Conservation (phyloP, 2,797 vertebrate species). For the Thaleichthys pacificus region DNA sequence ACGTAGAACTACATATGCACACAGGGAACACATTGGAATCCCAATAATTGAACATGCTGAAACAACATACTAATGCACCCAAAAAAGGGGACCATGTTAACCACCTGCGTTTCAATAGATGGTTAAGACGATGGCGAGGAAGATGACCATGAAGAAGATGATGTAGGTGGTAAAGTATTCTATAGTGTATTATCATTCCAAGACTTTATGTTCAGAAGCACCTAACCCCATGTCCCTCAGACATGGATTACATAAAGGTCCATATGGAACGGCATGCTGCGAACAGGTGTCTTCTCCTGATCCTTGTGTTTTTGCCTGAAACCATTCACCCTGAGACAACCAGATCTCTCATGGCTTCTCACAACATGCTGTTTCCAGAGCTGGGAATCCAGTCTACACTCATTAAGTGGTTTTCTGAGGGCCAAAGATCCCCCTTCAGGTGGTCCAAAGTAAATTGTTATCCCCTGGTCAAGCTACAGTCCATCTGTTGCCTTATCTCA, state of each 20-base stretch:
- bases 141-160: no score
- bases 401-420: slow-evolving; percentile 24
- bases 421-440: slow-evolving; percentile 16
- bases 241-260: no score
- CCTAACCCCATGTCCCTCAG: not conserved
- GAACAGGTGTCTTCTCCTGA: slow-evolving; percentile 18
- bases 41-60: not conserved
- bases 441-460: slow-evolving; percentile 26
- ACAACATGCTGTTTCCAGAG: slow-evolving; percentile 1
- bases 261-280: not conserved
- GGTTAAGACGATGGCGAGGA: not conserved
- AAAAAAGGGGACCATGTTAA: slow-evolving; percentile 23
- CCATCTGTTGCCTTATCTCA: slow-evolving; percentile 31
- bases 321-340: not conserved
- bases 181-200: no score
- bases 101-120: not conserved
- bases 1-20: not conserved
- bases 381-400: slow-evolving; percentile 7
- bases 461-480: slow-evolving; percentile 25
- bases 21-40: not conserved
- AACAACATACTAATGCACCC: not conserved
- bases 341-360: not conserved
- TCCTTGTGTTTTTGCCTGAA: slow-evolving; percentile 6
- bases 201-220: not conserved
- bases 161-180: no score